Percentiles rank a stretch among this genome's conserved stretches.
These are phyloP conservation scores for Glareola pratincola DNA, from an alignment of 2,113 vertebrate genomes.

Conservation along the genomic window DNA sequence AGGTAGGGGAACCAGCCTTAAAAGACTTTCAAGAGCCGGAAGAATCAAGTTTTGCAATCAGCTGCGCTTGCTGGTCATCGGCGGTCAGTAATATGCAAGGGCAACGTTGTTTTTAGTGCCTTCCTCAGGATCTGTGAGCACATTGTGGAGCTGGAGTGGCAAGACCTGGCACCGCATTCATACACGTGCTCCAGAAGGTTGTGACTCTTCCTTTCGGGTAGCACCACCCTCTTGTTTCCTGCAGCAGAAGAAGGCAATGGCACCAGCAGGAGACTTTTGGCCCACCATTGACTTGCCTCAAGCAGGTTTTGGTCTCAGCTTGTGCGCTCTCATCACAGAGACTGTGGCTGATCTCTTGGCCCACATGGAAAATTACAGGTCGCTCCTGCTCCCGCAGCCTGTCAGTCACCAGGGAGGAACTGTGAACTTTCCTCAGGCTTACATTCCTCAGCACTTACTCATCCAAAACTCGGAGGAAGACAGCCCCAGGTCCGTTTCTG, in stretches of 20 bases:
- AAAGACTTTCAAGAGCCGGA: neutral
- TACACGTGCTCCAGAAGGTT: neutral
- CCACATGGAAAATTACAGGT: neutral
- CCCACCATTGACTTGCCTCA: neutral
- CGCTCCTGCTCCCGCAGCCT: neutral
- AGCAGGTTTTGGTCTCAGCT: neutral
- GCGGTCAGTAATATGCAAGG: neutral
- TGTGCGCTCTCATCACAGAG: neutral
- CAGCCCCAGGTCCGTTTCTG: neutral
- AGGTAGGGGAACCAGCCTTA: neutral
- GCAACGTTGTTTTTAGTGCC: neutral
- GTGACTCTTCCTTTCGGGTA: neutral
- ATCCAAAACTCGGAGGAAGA: neutral
- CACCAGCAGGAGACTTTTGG: neutral
- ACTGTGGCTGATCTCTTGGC: neutral
- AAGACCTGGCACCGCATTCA: neutral
- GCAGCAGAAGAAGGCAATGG: neutral
- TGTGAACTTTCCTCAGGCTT: neutral
- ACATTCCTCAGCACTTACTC: neutral
- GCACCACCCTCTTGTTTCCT: neutral
- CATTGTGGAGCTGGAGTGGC: neutral
- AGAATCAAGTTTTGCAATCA: neutral
- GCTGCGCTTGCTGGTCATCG: neutral
- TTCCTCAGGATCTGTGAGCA: neutral
- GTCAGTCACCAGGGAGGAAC: neutral